Evolutionary conservation across 2,113 vertebrate genomes (phyloP), one percentile per base, ranked within the genome.

Genomic region (Trogon surrucura): DNA sequence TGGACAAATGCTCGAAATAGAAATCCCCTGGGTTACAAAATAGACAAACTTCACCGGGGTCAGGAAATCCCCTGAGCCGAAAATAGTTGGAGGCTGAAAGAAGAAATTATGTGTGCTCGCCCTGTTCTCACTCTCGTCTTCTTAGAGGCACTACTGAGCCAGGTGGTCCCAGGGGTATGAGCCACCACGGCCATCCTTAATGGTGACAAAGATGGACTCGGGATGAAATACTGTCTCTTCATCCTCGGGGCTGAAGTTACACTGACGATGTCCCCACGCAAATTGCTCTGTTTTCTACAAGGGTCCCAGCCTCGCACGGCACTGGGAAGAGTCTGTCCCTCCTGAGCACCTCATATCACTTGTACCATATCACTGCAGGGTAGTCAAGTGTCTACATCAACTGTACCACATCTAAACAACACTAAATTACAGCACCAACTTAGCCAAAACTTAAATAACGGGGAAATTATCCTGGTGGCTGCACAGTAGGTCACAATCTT

Each of bases 1-100:
- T 60, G 62, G 70, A 85, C 88, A 67, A 89, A 69, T 65, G 15
- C 53, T 82, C 67, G 81, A 87, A 82, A 87, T 9, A 88, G 38
- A 79, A 93, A 85, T 85, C 21, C 50, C 79, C 62, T 61, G 70
- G 10, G 61, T 89, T 75, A 80, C 34, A 85, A 89, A 91, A 78
- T 36, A 95, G 67, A 84, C 13, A 56, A 75, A 57, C 17, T 82
- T 85, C 66, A 88, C 19, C 36, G 69, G 26, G 65, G 51, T 15
- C 22, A 74, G 86, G 89, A 96, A 96, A 89, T 84, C 69, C 73
- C 88, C 83, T 6, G 23, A 92, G 48, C 56, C 87, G 83, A 74
- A 92, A 92, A 74, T 21, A 91, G 38, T 16, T 67, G 38, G 44
- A 71, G 23, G 21, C 53, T 79, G 65, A 64, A 93, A 56, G 34